phyloP scores from a whole-genome alignment of 2,113 vertebrate genomes.

The Megalops atlanticus region DNA sequence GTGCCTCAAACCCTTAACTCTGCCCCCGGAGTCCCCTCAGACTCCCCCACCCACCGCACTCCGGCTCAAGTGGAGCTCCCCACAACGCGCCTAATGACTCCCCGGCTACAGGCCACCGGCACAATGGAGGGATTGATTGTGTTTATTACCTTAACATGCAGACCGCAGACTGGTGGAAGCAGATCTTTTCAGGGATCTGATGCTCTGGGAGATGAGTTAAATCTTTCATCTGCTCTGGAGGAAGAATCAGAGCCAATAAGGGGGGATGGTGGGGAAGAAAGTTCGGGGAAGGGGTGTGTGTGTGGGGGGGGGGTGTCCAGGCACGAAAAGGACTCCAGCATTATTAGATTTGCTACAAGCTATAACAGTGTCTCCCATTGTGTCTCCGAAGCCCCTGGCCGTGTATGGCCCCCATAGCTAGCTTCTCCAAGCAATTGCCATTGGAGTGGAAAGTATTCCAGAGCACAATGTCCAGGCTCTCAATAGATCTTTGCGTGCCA shows the following conservation, averaged over 20 bases:
- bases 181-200: conserved; percentile 30
- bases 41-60: not conserved
- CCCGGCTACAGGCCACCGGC: not conserved
- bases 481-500: conserved; percentile 81
- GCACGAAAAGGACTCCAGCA: conserved; percentile 33
- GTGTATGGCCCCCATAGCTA: conserved; percentile 27
- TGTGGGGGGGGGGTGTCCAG: conserved; percentile 1
- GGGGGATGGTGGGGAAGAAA: not conserved
- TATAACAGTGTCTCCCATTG: conserved; percentile 47
- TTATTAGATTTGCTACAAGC: conserved; percentile 51
- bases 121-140: conserved; percentile 30
- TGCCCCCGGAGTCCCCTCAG: not conserved
- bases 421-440: conserved; percentile 79
- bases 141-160: conserved; percentile 40
- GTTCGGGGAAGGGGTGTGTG: not conserved
- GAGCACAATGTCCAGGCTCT: conserved; percentile 74
- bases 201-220: conserved; percentile 36
- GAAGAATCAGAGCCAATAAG: conserved; percentile 26
- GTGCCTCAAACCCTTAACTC: not conserved
- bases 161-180: conserved; percentile 14
- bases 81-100: not conserved
- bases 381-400: conserved; percentile 36
- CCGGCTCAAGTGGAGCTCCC: not conserved
- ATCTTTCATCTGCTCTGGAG: conserved; percentile 36
- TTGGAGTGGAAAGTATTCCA: conserved; percentile 81